phyloP scores from a whole-genome alignment of 2,888 invertebrate genomes.

The Platycheirus albimanus region DNA sequence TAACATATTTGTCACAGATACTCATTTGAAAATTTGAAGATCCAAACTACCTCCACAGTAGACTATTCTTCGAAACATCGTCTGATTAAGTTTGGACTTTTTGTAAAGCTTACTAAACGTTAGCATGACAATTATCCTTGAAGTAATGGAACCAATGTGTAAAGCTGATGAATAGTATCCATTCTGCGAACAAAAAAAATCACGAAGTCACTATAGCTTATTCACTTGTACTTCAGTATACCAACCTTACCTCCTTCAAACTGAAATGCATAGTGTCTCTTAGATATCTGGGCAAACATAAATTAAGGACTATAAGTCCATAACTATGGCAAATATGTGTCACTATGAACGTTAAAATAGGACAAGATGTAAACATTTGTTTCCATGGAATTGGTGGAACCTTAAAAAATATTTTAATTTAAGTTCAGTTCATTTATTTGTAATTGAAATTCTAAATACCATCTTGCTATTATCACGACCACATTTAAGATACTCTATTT shows the following conservation, averaged over 20 bases:
- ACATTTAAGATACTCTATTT: conserved; percentile 79
- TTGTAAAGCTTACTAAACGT: conserved; percentile 76
- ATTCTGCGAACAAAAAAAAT: conserved; percentile 74
- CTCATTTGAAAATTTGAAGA: too few relatives aligned
- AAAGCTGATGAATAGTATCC: conserved; percentile 78
- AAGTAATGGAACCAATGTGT: conserved; percentile 77
- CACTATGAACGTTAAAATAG: conserved; percentile 83
- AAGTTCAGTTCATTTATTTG: not conserved
- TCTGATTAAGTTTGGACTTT: conserved; percentile 74
- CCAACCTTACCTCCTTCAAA: conserved; percentile 80
- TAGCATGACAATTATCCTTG: conserved; percentile 77
- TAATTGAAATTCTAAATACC: conserved; percentile 60
- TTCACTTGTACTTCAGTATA: not conserved
- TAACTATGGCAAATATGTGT: conserved; percentile 83
- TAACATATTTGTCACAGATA: not conserved
- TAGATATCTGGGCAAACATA: conserved; percentile 82
- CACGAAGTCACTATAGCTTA: not conserved
- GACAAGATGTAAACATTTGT: conserved; percentile 82
- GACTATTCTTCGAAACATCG: conserved; percentile 76
- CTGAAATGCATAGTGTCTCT: conserved; percentile 82
- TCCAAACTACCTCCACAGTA: conserved; percentile 73
- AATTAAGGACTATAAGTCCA: conserved; percentile 81
- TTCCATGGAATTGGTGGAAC: conserved; percentile 82
- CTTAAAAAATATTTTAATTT: conserved; percentile 70
- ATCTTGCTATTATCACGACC: conserved; percentile 65